A percentile compares a stretch with the other conserved stretches of the same genome.
Evolutionary conservation across 2,888 invertebrate genomes (phyloP).

Genomic region (Eristalis arbustorum): DNA sequence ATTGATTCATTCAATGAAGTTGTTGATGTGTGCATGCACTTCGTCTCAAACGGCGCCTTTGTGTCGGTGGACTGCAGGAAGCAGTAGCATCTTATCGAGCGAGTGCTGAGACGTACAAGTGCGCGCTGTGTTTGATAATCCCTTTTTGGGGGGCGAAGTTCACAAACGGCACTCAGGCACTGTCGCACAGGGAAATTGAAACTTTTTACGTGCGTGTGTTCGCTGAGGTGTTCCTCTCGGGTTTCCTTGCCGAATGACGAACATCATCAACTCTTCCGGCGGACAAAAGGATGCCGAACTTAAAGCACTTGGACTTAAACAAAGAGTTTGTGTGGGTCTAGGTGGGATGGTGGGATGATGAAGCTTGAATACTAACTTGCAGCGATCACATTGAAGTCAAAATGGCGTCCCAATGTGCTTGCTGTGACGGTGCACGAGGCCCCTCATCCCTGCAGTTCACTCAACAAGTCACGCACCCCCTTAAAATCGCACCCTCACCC

Average conservation of each 20-base stretch:
- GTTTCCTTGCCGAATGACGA: constrained; percentile 17
- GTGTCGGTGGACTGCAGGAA: too few relatives aligned
- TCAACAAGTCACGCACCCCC: too few relatives aligned
- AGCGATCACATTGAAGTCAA: too few relatives aligned
- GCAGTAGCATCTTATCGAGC: constrained; percentile 20
- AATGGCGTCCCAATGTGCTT: too few relatives aligned
- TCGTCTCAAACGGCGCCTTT: constrained; percentile 12
- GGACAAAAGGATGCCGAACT: not conserved
- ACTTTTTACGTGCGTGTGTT: constrained; percentile 2
- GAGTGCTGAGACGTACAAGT: not conserved
- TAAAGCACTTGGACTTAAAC: not conserved
- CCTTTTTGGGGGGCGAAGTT: constrained; percentile 27
- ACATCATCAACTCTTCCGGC: not conserved
- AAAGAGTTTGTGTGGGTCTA: not conserved
- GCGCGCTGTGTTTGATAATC: constrained; percentile 18
- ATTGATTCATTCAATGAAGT: constrained; percentile 59
- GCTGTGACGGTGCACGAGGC: too few relatives aligned
- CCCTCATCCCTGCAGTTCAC: too few relatives aligned
- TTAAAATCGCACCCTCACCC: too few relatives aligned
- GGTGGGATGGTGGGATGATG: too few relatives aligned
- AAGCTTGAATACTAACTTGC: too few relatives aligned
- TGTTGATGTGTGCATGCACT: constrained; percentile 43
- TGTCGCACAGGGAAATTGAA: not conserved
- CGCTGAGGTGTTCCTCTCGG: constrained; percentile 10
- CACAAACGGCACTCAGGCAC: not conserved